These are phyloP conservation scores for Petroica traversi DNA, from an alignment of 2,113 vertebrate species.

Conservation along the genomic window DNA sequence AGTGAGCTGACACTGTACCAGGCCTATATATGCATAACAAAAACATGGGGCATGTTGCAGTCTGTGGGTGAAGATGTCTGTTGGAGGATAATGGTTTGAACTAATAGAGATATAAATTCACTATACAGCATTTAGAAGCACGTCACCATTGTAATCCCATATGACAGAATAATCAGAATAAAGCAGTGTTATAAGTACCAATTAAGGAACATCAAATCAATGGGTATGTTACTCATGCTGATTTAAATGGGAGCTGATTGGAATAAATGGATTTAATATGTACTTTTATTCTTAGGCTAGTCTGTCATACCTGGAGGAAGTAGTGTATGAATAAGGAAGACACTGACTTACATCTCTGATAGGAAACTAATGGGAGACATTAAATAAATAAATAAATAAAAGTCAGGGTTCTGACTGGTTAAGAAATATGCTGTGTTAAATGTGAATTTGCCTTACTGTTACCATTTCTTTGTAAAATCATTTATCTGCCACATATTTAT, in stretches of 20 bases:
- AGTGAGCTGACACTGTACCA: background rate
- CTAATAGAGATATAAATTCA: conserved; percentile 32
- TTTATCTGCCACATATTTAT: background rate
- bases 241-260: conserved; percentile 73
- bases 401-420: background rate
- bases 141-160: conserved; percentile 57
- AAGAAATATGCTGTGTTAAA: conserved; percentile 23
- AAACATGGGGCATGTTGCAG: background rate
- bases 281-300: conserved; percentile 72
- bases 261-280: conserved; percentile 76
- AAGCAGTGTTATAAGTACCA: conserved; percentile 65
- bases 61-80: background rate
- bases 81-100: conserved; percentile 25
- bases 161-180: conserved; percentile 72
- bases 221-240: conserved; percentile 56
- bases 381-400: conserved; percentile 4
- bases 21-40: background rate
- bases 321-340: conserved; percentile 66
- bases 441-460: conserved; percentile 25
- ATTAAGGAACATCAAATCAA: conserved; percentile 77
- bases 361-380: conserved; percentile 65
- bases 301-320: conserved; percentile 72
- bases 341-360: conserved; percentile 65
- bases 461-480: background rate
- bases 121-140: conserved; percentile 59